Evolutionary conservation across 2,888 invertebrate genomes (phyloP).

Genomic region (Hesperia comma): DNA sequence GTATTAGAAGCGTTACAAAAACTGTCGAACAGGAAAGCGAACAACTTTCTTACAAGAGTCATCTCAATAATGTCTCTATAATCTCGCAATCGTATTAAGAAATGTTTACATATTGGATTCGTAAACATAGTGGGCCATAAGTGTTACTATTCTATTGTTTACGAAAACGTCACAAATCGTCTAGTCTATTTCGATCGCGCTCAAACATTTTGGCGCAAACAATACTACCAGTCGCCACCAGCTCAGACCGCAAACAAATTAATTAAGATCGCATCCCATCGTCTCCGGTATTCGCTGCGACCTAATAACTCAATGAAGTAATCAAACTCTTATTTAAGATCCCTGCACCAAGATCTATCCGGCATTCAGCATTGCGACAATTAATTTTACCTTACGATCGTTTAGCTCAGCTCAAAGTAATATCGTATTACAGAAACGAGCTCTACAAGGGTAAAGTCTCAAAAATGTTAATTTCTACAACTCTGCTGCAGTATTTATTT

Average conservation of each 20-base stretch:
- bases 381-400: slow-evolving; percentile 9
- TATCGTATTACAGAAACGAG: too few relatives aligned
- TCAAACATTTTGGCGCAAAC: slow-evolving; percentile 27
- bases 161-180: slow-evolving; percentile 4
- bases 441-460: too few relatives aligned
- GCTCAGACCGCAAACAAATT: slow-evolving; percentile 53
- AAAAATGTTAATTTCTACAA: too few relatives aligned
- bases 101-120: not conserved
- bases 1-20: too few relatives aligned
- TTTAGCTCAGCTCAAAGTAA: not conserved
- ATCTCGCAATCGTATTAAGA: too few relatives aligned
- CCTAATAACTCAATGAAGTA: slow-evolving; percentile 55
- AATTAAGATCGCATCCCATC: slow-evolving; percentile 47
- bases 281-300: slow-evolving; percentile 50
- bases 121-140: not conserved
- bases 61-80: too few relatives aligned
- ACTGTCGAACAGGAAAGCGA: too few relatives aligned
- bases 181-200: slow-evolving; percentile 25
- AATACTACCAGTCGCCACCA: slow-evolving; percentile 25
- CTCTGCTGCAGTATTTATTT: too few relatives aligned
- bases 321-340: slow-evolving; percentile 43
- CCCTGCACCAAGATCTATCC: not conserved
- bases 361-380: slow-evolving; percentile 1
- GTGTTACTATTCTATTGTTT: slow-evolving; percentile 19
- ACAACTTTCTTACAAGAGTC: too few relatives aligned